Evolutionary conservation across 2,888 invertebrate species (phyloP).

Genomic region (Octonoba sinensis): DNA sequence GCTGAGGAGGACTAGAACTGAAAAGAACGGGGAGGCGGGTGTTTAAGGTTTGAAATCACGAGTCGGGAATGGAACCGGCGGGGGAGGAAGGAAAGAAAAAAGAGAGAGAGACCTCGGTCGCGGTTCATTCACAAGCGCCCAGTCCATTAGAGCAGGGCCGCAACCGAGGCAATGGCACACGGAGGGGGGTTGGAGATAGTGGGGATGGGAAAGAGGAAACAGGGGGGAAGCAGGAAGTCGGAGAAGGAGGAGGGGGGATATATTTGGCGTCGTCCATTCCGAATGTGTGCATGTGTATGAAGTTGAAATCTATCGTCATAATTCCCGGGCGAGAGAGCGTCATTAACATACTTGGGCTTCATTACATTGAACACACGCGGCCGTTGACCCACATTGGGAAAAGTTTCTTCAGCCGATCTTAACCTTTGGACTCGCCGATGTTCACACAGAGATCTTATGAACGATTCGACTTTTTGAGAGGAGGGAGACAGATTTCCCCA

Average conservation of each 20-base stretch:
- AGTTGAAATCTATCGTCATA: slow-evolving; percentile 6
- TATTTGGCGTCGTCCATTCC: slow-evolving; percentile 12
- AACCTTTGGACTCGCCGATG: slow-evolving; percentile 49
- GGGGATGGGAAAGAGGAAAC: slow-evolving; percentile 39
- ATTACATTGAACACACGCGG: slow-evolving; percentile 43
- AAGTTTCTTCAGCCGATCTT: slow-evolving; percentile 39
- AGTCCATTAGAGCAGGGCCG: slow-evolving; percentile 41
- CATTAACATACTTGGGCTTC: slow-evolving; percentile 59
- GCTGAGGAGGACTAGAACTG: slow-evolving; percentile 10
- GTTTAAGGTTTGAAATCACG: slow-evolving; percentile 30
- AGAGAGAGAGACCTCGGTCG: slow-evolving; percentile 10
- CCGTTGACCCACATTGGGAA: slow-evolving; percentile 54
- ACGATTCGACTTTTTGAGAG: slow-evolving; percentile 4
- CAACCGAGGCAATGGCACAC: slow-evolving; percentile 23
- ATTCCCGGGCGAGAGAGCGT: slow-evolving; percentile 12
- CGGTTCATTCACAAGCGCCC: slow-evolving; percentile 49
- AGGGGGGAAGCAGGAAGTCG: slow-evolving; percentile 12
- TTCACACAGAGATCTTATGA: slow-evolving; percentile 19
- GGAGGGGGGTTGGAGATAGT: slow-evolving; percentile 25
- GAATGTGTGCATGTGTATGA: neutral
- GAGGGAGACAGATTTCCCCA: neutral
- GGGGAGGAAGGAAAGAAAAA: slow-evolving; percentile 3
- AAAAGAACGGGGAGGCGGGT: slow-evolving; percentile 11
- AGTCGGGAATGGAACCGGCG: slow-evolving; percentile 22
- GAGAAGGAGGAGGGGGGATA: slow-evolving; percentile 15